phyloP scores from a whole-genome alignment of 2,797 vertebrate species.

The Agapornis canus region DNA sequence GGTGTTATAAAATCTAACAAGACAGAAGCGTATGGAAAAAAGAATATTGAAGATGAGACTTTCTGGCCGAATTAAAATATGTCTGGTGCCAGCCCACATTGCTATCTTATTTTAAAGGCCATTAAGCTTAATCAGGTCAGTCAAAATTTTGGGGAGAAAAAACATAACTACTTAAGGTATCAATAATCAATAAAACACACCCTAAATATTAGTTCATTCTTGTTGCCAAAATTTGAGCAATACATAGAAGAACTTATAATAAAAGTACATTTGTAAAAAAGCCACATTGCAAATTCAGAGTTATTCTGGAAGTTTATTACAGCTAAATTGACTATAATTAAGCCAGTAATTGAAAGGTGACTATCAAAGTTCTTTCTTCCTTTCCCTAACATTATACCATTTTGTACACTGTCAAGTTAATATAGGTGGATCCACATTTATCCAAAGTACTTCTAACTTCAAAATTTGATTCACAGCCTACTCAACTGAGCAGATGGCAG shows the following conservation, averaged over 20 bases:
- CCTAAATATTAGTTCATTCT: background rate
- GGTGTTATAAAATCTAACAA: background rate
- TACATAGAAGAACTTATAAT: background rate
- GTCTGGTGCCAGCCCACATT: background rate
- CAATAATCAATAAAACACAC: background rate
- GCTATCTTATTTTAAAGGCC: background rate
- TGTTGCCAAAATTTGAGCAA: background rate
- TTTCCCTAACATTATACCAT: background rate
- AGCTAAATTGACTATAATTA: background rate
- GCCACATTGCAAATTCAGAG: background rate
- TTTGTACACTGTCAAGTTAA: background rate
- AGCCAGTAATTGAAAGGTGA: background rate
- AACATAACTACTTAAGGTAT: background rate
- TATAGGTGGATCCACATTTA: background rate
- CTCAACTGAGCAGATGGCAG: constrained; percentile 2
- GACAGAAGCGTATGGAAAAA: background rate
- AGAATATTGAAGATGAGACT: background rate
- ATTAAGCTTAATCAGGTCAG: background rate
- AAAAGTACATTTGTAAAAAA: background rate
- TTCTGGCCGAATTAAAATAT: background rate
- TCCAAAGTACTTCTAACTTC: constrained; percentile 33
- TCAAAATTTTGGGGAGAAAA: background rate
- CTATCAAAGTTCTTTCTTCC: background rate
- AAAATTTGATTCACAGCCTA: constrained; percentile 13
- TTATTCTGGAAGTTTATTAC: background rate